Conservation (phyloP, 2,888 invertebrate genomes). For the Acrobasis suavella region DNA sequence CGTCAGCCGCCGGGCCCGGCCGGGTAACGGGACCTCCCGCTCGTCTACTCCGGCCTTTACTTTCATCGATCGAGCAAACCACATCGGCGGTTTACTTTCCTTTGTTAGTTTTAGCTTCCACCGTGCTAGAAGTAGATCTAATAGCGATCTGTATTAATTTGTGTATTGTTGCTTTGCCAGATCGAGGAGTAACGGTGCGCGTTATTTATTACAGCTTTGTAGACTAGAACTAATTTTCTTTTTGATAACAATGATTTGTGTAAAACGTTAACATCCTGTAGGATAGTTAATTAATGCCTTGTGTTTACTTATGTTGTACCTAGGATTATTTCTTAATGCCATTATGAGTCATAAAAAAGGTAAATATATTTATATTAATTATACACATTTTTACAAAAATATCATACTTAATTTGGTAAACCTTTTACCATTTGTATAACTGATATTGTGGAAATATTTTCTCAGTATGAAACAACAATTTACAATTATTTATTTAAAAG, state of each 20-base stretch:
- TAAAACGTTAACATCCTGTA: neutral
- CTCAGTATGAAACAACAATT: too few species aligned
- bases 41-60: constrained; percentile 78
- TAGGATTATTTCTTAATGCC: too few species aligned
- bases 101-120: constrained; percentile 72
- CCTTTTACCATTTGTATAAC: too few species aligned
- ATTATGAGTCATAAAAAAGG: too few species aligned
- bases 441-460: too few species aligned
- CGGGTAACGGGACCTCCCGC: constrained; percentile 73
- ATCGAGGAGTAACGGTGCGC: neutral
- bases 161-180: constrained; percentile 8
- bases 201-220: neutral
- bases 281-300: neutral
- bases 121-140: constrained; percentile 44
- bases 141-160: constrained; percentile 29
- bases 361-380: too few species aligned
- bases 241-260: neutral
- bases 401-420: too few species aligned
- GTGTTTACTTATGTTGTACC: neutral
- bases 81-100: constrained; percentile 77
- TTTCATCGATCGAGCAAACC: constrained; percentile 79
- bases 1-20: constrained; percentile 68
- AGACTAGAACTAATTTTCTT: neutral
- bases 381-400: too few species aligned
- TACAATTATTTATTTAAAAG: too few species aligned